phyloP scores from a whole-genome alignment of 2,797 vertebrate species.

The Tiaroga cobitis region DNA sequence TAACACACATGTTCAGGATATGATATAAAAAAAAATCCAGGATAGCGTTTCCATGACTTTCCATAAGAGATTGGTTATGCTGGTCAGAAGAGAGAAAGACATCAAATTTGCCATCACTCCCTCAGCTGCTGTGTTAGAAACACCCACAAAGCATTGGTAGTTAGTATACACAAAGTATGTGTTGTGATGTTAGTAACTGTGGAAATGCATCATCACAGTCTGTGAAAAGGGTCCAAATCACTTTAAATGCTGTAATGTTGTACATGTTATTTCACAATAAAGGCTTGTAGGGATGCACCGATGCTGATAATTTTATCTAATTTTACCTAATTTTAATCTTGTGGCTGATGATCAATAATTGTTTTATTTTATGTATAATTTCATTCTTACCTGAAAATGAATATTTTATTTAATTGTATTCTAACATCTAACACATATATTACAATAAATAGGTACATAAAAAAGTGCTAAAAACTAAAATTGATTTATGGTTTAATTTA shows the following conservation, averaged over 20 bases:
- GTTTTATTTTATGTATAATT: not conserved
- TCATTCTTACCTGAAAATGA: too few relatives aligned
- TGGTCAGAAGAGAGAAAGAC: not conserved
- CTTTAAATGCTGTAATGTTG: not conserved
- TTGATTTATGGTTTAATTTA: not conserved
- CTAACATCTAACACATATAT: too few relatives aligned
- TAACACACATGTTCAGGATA: not conserved
- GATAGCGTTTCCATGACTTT: not conserved
- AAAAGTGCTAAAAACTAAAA: not conserved
- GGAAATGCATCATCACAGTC: not conserved
- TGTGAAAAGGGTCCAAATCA: not conserved
- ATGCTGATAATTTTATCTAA: too few relatives aligned
- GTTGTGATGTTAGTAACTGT: not conserved
- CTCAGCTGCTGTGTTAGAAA: not conserved
- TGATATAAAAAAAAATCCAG: too few relatives aligned
- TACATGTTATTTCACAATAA: too few relatives aligned
- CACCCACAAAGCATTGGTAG: not conserved
- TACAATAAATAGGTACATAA: too few relatives aligned
- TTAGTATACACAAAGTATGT: not conserved
- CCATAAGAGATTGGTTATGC: not conserved
- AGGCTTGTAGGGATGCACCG: not conserved
- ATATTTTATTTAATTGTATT: too few relatives aligned
- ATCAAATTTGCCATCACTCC: not conserved
- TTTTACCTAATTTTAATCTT: not conserved
- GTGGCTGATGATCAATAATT: not conserved